phyloP scores from a whole-genome alignment of 2,888 invertebrate species.

The Keiferia lycopersicella region DNA sequence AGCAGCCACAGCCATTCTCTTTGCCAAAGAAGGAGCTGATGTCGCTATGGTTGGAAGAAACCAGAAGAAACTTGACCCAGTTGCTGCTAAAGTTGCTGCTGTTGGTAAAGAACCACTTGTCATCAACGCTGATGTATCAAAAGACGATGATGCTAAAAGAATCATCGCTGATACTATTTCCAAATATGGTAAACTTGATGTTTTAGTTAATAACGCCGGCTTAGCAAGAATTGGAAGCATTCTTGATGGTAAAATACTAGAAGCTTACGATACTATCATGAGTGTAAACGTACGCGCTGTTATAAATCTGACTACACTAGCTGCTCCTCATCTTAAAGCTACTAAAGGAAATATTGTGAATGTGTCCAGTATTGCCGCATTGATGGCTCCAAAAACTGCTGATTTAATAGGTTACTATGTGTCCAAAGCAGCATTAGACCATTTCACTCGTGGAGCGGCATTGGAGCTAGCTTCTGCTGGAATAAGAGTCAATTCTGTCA shows the following conservation, averaged over 20 bases:
- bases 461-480: constrained; percentile 80
- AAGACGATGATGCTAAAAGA: constrained; percentile 41
- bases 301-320: constrained; percentile 42
- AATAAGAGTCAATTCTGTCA: constrained; percentile 86
- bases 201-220: constrained; percentile 53
- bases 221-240: constrained; percentile 34
- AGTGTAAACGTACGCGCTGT: constrained; percentile 46
- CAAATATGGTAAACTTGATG: constrained; percentile 47
- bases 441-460: constrained; percentile 86
- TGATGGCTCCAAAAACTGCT: neutral
- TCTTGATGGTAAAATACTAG: constrained; percentile 38
- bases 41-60: constrained; percentile 49
- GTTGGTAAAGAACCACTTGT: constrained; percentile 38
- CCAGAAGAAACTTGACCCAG: constrained; percentile 39
- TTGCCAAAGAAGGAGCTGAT: constrained; percentile 45
- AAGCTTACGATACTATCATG: constrained; percentile 45
- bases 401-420: constrained; percentile 74
- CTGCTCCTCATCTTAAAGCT: constrained; percentile 44
- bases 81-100: constrained; percentile 37
- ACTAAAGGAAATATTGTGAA: constrained; percentile 54
- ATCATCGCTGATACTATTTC: constrained; percentile 44
- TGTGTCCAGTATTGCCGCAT: constrained; percentile 46
- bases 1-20: constrained; percentile 41
- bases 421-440: constrained; percentile 88
- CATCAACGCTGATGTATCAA: constrained; percentile 46